Base-by-base conservation (phyloP, 2,797 vertebrate species). In the Fundulus diaphanus region DNA sequence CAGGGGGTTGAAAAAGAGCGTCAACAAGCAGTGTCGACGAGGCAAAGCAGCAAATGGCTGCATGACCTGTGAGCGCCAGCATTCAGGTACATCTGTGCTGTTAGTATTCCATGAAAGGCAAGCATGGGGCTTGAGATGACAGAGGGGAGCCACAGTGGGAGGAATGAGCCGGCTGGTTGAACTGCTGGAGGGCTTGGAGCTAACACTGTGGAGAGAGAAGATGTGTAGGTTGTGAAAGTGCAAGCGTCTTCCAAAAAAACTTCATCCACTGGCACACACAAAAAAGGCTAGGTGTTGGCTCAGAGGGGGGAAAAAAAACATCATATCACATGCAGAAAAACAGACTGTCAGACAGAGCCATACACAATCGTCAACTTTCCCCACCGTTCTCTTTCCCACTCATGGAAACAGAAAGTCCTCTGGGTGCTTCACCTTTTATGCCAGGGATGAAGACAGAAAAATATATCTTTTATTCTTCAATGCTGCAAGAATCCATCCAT, bases 81-180 rank as follows among this genome's bases (percentile, higher is more conserved):
- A 83, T 87, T 86, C 69, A 81, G 73, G 37, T 74, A 27, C 52
- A 79, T 59, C 68, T 82, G 52, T 79, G 68, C 49, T 4, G 29
- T 76, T 78, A 78, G 90, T 86, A 87, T 87, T 90, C 67, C 49
- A 82, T 67, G 56, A 86, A 79, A 59, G 72, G 70, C 48, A 76
- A 72, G 68, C 72, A 81, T 46, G 57, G 76, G 70, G 79, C 49
- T 80, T 40, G 72, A 81, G 82, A 80, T 80, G 83, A 79, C 78
- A 72, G 68, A n/a, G 59, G 44, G 63, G 63, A 42, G 73, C 46
- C 71, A 79, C 8, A 24, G 79, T 20, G 12, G 76, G 79, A 65
- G 74, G 76, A 70, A 76, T 68, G 67, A 5, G 70, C 57, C 0
- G 27, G 73, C 73, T 56, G 66, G 73, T 72, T 76, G 82, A 77